Evolutionary conservation across 2,888 invertebrate genomes (phyloP), one percentile per base, ranked within the genome.

Genomic region (Heliconius cydno): DNA sequence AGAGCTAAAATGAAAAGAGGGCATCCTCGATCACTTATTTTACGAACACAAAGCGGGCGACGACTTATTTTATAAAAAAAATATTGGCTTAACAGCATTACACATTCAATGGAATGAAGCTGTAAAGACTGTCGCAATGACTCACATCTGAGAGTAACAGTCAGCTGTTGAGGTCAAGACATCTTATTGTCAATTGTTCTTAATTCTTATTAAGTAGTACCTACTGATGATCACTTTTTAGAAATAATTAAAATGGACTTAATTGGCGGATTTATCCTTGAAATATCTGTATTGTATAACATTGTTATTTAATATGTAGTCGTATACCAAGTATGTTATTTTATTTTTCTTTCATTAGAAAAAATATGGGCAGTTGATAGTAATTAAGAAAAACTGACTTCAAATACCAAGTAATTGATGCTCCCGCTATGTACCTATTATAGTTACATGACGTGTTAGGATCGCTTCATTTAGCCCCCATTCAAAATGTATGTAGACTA

Each of bases 141-240:
- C 19, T 79, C 77, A 79, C 68, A 65, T 30, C 34, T 71, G 41
- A 75, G 68, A 46, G 22, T 65, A 72, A 41, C 79, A 41, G 73
- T 84, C 84, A 83, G 84, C 84, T 85, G 85, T 79, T 84, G 79
- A 83, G 84, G 85, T 85, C 85, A 82, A 70, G 81, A 81, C 82
- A 79, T 78, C 76, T 79, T 76, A 71, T 74, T 82, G 83, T 79
- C 82, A 85, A 84, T 85, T 85, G 82, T 72, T 78, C 82, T 84
- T 85, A 86, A 85, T 52, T 52, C 52, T 52, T 52, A 52, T 22
- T 52, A 52, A 52, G 52, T 85, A 82, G 82, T 83, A 85, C 82
- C 82, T 81, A 83, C 82, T 81, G 83, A 75, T 63, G 82, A 78
- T 52, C 81, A 78, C 78, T 65, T 73, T 73, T 57, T 34, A 57